Evolutionary conservation across 2,888 invertebrate genomes (phyloP).

Genomic region (Nomada fucata): DNA sequence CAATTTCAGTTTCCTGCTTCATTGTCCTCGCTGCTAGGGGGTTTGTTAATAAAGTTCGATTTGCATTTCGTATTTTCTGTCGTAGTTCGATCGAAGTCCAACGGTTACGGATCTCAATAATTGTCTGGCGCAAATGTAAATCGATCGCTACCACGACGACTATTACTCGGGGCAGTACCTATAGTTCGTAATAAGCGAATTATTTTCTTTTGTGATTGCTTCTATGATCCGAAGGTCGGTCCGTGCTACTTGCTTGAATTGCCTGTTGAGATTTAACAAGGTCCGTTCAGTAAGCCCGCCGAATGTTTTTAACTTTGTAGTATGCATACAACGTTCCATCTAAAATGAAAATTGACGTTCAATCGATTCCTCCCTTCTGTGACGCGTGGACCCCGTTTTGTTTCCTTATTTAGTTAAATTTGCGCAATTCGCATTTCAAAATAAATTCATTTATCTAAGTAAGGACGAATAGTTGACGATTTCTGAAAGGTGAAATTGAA

Average conservation of each 20-base stretch:
- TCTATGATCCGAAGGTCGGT: constrained; percentile 50
- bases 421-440: no score
- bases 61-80: constrained; percentile 16
- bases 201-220: constrained; percentile 47
- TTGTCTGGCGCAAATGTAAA: constrained; percentile 45
- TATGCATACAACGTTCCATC: not conserved
- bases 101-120: constrained; percentile 12
- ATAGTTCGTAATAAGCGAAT: constrained; percentile 59
- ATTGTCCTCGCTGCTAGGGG: not conserved
- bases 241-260: constrained; percentile 21
- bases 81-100: constrained; percentile 20
- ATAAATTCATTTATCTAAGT: no score
- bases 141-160: constrained; percentile 48
- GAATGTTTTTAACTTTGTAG: constrained; percentile 25
- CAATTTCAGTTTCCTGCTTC: not conserved
- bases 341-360: constrained; percentile 9
- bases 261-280: constrained; percentile 49
- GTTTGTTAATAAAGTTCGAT: constrained; percentile 16
- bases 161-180: constrained; percentile 36
- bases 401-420: no score
- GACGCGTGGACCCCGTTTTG: not conserved
- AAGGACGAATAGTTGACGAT: no score
- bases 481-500: no score
- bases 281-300: constrained; percentile 3
- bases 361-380: not conserved